Conservation (phyloP, 2,113 vertebrate species). For the Neolamprologus sp. region DNA sequence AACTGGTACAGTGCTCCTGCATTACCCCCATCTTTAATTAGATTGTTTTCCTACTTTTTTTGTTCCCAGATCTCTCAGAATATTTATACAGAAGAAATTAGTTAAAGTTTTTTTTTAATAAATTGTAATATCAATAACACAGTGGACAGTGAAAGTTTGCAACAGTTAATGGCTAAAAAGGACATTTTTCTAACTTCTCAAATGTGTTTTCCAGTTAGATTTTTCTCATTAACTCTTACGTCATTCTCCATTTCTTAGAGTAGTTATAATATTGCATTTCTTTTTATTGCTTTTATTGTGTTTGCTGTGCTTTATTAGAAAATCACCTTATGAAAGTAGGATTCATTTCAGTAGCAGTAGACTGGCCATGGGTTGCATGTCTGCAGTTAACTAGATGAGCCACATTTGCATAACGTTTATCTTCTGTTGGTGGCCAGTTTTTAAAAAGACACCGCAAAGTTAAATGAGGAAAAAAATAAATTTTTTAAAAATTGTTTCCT, state of each 20-base stretch:
- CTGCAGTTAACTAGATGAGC: neutral
- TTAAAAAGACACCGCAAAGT: neutral
- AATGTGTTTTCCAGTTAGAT: neutral
- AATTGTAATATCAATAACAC: neutral
- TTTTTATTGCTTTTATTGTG: neutral
- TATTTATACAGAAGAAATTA: neutral
- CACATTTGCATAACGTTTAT: neutral
- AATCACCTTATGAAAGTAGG: neutral
- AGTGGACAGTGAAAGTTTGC: neutral
- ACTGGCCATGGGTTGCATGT: neutral
- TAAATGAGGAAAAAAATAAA: neutral
- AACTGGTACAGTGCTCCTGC: neutral
- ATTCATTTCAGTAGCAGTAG: neutral
- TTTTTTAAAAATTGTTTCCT: rapidly evolving
- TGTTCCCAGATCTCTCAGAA: neutral
- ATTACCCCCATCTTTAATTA: neutral
- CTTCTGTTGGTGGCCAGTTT: neutral
- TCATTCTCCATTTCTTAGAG: neutral
- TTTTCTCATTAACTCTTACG: neutral
- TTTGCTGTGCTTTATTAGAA: neutral
- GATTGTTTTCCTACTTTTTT: neutral
- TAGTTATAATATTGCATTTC: neutral
- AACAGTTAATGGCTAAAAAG: neutral
- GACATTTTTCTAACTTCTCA: neutral
- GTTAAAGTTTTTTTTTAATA: rapidly evolving